Percentiles rank a stretch among this genome's conserved stretches.
phyloP scores from a whole-genome alignment of 1,140 invertebrate genomes.

The Mercenaria mercenaria region DNA sequence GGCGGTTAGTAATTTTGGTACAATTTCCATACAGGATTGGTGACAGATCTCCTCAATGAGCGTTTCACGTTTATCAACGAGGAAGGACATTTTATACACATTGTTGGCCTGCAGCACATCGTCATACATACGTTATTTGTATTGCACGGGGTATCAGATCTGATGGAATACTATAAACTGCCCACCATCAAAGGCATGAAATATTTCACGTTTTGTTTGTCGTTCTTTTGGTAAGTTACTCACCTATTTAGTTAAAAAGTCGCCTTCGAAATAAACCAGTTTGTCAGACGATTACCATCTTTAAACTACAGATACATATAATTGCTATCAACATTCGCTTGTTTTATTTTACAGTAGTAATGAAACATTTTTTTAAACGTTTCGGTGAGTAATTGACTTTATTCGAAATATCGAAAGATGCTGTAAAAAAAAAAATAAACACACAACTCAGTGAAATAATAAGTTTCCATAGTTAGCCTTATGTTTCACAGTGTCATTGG shows the following conservation, averaged over 20 bases:
- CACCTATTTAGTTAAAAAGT: too few relatives aligned
- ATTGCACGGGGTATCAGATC: neutral
- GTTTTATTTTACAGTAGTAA: neutral
- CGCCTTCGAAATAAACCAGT: too few relatives aligned
- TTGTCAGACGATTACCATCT: too few relatives aligned
- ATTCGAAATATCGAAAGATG: too few relatives aligned
- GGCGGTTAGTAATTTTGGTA: too few relatives aligned
- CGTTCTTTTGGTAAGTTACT: constrained; percentile 5
- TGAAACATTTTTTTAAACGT: too few relatives aligned
- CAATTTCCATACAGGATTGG: neutral
- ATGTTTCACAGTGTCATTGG: too few relatives aligned
- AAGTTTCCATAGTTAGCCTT: too few relatives aligned
- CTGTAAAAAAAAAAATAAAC: too few relatives aligned
- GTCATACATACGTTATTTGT: constrained; percentile 1
- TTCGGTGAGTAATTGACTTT: too few relatives aligned
- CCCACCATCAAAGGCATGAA: neutral
- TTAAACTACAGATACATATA: neutral
- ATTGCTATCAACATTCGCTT: neutral
- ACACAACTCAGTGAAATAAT: too few relatives aligned
- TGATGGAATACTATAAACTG: neutral
- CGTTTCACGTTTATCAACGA: neutral
- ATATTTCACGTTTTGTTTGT: neutral
- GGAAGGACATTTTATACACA: neutral
- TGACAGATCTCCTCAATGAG: neutral
- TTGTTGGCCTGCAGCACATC: neutral